Percentiles rank a stretch among this genome's conserved stretches.
These are phyloP conservation scores for Aphelinus atriplicis DNA, from an alignment of 1,140 invertebrate species.

Conservation along the genomic window DNA sequence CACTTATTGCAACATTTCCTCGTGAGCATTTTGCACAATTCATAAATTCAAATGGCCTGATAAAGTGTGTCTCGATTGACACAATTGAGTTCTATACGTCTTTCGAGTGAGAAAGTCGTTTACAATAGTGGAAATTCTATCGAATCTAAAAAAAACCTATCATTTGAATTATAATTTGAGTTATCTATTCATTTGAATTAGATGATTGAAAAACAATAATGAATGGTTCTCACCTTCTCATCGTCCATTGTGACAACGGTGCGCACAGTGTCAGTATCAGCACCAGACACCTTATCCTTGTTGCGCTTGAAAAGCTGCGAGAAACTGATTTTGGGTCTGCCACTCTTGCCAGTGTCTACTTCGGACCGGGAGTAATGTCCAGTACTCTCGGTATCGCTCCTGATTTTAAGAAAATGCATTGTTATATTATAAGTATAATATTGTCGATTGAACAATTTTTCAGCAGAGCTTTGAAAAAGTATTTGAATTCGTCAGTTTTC, in stretches of 20 bases:
- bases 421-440: neutral
- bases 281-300: conserved; percentile 63
- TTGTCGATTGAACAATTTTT: too few relatives aligned
- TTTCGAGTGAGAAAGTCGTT: neutral
- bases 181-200: neutral
- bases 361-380: conserved; percentile 63
- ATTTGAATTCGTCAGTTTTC: too few relatives aligned
- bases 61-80: too few relatives aligned
- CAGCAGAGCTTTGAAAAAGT: too few relatives aligned
- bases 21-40: too few relatives aligned
- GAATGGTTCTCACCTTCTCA: conserved; percentile 54
- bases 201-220: neutral
- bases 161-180: too few relatives aligned
- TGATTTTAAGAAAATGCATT: conserved; percentile 40
- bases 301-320: conserved; percentile 60
- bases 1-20: too few relatives aligned
- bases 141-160: neutral
- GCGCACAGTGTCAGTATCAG: conserved; percentile 62
- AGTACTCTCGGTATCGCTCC: conserved; percentile 66
- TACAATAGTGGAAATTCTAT: neutral
- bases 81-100: too few relatives aligned
- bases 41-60: too few relatives aligned
- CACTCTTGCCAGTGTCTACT: conserved; percentile 52
- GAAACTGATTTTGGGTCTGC: conserved; percentile 56
- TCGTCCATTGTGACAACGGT: conserved; percentile 63